These are phyloP conservation scores for Pseudomyrmex gracilis DNA, from an alignment of 1,140 invertebrate species.

Conservation along the genomic window DNA sequence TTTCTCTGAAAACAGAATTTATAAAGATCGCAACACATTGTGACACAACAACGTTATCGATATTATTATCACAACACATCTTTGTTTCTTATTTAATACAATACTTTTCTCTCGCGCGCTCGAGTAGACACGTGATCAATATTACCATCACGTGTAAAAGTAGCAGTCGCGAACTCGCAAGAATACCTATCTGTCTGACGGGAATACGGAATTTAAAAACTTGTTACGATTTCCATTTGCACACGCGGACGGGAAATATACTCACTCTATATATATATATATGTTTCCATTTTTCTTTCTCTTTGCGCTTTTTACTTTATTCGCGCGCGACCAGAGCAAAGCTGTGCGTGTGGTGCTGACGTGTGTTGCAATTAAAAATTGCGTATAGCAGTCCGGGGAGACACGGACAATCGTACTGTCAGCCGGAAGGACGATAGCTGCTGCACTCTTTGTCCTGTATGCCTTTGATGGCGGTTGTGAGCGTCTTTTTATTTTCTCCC, in stretches of 20 bases:
- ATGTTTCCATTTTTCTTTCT: background rate
- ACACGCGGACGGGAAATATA: background rate
- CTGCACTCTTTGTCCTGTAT: constrained; percentile 15
- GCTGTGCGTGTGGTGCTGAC: constrained; percentile 1
- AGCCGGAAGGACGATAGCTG: constrained; percentile 28
- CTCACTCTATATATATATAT: too few relatives aligned
- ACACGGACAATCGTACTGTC: constrained; percentile 23
- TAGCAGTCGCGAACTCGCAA: background rate
- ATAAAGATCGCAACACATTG: too few relatives aligned
- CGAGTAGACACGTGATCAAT: background rate
- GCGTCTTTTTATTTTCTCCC: constrained; percentile 11
- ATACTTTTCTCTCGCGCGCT: background rate
- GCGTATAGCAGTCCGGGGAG: background rate
- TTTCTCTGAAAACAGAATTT: background rate
- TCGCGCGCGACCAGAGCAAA: background rate
- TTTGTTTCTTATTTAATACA: background rate
- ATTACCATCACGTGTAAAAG: constrained; percentile 7
- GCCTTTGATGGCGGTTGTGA: background rate
- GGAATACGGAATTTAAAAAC: constrained; percentile 27
- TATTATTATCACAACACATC: background rate
- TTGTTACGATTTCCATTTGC: constrained; percentile 31
- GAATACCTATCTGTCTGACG: background rate
- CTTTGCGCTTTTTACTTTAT: background rate
- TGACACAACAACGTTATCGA: background rate
- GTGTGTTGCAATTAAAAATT: constrained; percentile 40